These are phyloP conservation scores for Cyclina sinensis DNA, from an alignment of 1,140 invertebrate species.

Conservation along the genomic window DNA sequence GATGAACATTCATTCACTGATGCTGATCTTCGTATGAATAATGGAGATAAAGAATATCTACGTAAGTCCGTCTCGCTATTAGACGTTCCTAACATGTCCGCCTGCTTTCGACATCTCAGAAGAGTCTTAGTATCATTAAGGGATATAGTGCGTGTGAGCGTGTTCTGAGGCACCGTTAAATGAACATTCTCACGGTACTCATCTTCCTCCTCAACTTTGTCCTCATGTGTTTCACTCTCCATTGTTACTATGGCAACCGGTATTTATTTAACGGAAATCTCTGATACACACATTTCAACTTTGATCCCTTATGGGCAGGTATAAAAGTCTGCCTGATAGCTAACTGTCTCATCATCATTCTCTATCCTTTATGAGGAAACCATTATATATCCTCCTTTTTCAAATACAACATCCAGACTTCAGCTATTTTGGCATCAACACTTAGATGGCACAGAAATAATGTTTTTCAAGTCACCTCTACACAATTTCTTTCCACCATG, in stretches of 20 bases:
- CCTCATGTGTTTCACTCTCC: not conserved
- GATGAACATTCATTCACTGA: conserved; percentile 59
- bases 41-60: conserved; percentile 56
- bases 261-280: not conserved
- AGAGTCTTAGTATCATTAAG: conserved; percentile 45
- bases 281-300: too few relatives aligned
- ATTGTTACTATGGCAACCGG: conserved; percentile 50
- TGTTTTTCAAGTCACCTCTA: too few relatives aligned
- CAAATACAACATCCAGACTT: too few relatives aligned
- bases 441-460: too few relatives aligned
- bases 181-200: not conserved
- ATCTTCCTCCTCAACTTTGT: not conserved
- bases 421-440: too few relatives aligned
- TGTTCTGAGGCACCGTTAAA: conserved; percentile 44
- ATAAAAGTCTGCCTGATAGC: too few relatives aligned
- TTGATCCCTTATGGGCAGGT: too few relatives aligned
- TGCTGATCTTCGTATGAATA: conserved; percentile 54
- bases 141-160: conserved; percentile 50
- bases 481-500: too few relatives aligned
- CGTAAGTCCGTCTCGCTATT: conserved; percentile 61
- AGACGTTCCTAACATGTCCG: not conserved
- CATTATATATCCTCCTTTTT: too few relatives aligned
- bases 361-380: too few relatives aligned
- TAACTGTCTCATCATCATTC: too few relatives aligned
- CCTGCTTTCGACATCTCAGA: not conserved